These are phyloP conservation scores for Phyllostomus discolor DNA, from an alignment of 2,113 vertebrate species.

Conservation along the genomic window DNA sequence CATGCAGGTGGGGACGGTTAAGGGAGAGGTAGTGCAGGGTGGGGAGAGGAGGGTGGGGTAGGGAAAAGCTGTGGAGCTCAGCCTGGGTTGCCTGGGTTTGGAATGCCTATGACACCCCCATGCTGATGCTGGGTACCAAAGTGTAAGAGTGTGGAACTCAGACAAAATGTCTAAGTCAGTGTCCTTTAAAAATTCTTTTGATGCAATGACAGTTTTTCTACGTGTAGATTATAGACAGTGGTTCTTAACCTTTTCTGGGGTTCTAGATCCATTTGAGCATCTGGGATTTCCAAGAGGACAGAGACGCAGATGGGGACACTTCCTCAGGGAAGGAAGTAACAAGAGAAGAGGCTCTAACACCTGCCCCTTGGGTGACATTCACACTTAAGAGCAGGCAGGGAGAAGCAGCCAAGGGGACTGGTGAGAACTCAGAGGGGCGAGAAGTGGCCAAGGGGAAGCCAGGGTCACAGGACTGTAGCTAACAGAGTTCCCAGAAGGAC, in stretches of 20 bases:
- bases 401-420: too few species aligned
- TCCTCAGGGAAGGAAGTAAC: background rate
- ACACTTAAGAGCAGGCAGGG: background rate
- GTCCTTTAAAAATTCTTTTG: background rate
- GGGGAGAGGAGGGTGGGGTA: rapidly evolving
- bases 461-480: background rate
- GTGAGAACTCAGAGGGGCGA: background rate
- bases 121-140: rapidly evolving
- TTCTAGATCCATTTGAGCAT: too few species aligned
- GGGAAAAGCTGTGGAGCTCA: background rate
- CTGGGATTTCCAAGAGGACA: background rate
- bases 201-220: slow-evolving; percentile 49
- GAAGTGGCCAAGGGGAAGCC: rapidly evolving
- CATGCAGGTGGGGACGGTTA: background rate
- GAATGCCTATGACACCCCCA: background rate
- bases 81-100: background rate
- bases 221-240: slow-evolving; percentile 55
- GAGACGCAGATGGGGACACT: background rate
- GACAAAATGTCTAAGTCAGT: background rate
- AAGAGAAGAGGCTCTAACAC: background rate
- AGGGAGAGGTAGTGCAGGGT: too few species aligned
- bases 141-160: background rate
- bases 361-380: background rate
- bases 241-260: too few species aligned
- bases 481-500: background rate